Percentiles rank a stretch among this genome's conserved stretches.
Conservation (phyloP, 2,113 vertebrate species). For the Perca fluviatilis region DNA sequence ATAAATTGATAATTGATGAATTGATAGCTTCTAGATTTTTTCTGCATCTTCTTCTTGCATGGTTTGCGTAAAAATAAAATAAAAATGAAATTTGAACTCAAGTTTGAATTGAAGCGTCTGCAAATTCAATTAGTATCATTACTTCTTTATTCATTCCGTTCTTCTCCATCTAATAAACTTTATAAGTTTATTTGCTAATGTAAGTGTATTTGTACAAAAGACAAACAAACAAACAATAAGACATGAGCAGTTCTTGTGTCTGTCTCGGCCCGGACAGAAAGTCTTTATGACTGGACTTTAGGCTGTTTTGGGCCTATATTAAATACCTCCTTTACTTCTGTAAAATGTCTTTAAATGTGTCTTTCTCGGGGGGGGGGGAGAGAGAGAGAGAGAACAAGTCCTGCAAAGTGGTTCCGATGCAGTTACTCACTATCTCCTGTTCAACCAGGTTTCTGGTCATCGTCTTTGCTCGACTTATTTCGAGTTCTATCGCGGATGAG, state of each 20-base stretch:
- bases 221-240: slow-evolving; percentile 86
- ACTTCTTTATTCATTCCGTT: slow-evolving; percentile 86
- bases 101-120: slow-evolving; percentile 71
- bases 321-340: slow-evolving; percentile 83
- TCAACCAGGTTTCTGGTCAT: slow-evolving; percentile 58
- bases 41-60: neutral
- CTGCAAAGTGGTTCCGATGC: slow-evolving; percentile 74
- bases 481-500: slow-evolving; percentile 88
- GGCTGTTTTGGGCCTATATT: slow-evolving; percentile 73
- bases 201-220: slow-evolving; percentile 90
- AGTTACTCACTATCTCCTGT: slow-evolving; percentile 76
- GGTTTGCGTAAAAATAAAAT: slow-evolving; percentile 6
- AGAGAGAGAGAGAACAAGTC: slow-evolving; percentile 51
- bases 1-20: neutral
- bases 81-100: slow-evolving; percentile 32
- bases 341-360: slow-evolving; percentile 82
- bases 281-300: slow-evolving; percentile 62
- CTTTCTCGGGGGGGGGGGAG: slow-evolving; percentile 41
- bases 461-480: slow-evolving; percentile 44
- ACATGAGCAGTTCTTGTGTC: slow-evolving; percentile 80
- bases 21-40: neutral
- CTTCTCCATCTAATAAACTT: slow-evolving; percentile 88
- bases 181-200: slow-evolving; percentile 87
- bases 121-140: slow-evolving; percentile 75
- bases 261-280: slow-evolving; percentile 67